These are phyloP conservation scores for Lepus oiostolus DNA, from an alignment of 2,797 vertebrate genomes.

Conservation along the genomic window DNA sequence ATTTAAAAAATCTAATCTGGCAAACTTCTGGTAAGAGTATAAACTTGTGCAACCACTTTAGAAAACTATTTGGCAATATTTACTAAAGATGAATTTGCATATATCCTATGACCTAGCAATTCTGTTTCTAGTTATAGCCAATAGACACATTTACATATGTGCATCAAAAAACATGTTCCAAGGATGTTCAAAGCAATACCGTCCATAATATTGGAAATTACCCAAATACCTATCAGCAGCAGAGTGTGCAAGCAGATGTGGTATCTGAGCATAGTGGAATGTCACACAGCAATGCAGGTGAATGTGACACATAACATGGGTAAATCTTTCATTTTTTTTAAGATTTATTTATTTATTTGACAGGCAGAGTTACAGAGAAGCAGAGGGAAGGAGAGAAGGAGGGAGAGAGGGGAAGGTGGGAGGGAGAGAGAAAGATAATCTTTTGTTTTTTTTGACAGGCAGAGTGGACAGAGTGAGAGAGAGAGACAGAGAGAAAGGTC, in stretches of 20 bases:
- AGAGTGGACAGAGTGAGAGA: too few species aligned
- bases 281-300: background rate
- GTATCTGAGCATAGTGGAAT: background rate
- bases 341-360: too few species aligned
- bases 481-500: too few species aligned
- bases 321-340: background rate
- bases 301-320: background rate
- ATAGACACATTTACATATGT: conserved; percentile 1
- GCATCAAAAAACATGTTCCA: background rate
- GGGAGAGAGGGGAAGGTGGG: too few species aligned
- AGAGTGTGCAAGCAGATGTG: background rate
- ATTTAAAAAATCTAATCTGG: too few species aligned
- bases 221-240: background rate
- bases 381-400: too few species aligned
- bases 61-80: background rate
- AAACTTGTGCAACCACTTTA: background rate
- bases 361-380: too few species aligned
- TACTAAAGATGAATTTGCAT: conserved; percentile 30
- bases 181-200: background rate
- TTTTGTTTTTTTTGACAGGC: too few species aligned
- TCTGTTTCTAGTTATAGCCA: background rate
- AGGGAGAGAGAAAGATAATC: too few species aligned
- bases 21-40: too few species aligned
- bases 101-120: background rate
- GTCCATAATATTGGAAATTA: background rate